Evolutionary conservation across 2,888 invertebrate species (phyloP).

Genomic region (Hecatera dysodea): DNA sequence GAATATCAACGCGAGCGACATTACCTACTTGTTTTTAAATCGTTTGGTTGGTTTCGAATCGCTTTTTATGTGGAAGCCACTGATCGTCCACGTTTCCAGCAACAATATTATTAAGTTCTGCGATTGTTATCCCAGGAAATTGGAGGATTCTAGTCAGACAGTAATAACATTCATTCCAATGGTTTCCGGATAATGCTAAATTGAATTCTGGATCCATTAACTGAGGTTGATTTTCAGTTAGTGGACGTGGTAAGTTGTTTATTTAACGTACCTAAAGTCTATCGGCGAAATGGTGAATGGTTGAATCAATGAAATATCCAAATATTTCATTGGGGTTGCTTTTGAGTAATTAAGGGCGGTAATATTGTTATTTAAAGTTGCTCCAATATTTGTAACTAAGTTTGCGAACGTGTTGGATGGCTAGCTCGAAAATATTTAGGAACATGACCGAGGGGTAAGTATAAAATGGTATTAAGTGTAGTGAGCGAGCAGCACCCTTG

Average conservation of each 20-base stretch:
- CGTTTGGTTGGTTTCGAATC: slow-evolving; percentile 6
- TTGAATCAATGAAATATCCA: neutral
- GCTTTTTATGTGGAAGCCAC: neutral
- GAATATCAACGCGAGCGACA: neutral
- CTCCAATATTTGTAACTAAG: neutral
- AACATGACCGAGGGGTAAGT: neutral
- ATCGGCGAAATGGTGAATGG: neutral
- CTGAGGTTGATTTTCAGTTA: slow-evolving; percentile 32
- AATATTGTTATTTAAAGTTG: neutral
- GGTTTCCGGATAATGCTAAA: slow-evolving; percentile 35
- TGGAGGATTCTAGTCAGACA: slow-evolving; percentile 23
- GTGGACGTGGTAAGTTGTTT: slow-evolving; percentile 7
- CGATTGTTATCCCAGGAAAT: slow-evolving; percentile 37
- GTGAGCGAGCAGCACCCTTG: slow-evolving; percentile 10
- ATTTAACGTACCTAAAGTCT: slow-evolving; percentile 5
- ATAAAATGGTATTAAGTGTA: slow-evolving; percentile 27
- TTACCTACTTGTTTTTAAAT: slow-evolving; percentile 1
- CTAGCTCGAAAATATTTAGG: slow-evolving; percentile 3
- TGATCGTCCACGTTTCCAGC: slow-evolving; percentile 8
- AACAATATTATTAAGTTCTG: slow-evolving; percentile 24
- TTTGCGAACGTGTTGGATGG: neutral
- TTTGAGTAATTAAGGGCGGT: neutral
- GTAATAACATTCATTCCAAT: slow-evolving; percentile 38
- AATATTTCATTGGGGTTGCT: neutral
- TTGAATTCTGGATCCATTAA: slow-evolving; percentile 32